These are phyloP conservation scores for Petrolisthes cinctipes DNA, from an alignment of 2,888 invertebrate species.

Conservation along the genomic window DNA sequence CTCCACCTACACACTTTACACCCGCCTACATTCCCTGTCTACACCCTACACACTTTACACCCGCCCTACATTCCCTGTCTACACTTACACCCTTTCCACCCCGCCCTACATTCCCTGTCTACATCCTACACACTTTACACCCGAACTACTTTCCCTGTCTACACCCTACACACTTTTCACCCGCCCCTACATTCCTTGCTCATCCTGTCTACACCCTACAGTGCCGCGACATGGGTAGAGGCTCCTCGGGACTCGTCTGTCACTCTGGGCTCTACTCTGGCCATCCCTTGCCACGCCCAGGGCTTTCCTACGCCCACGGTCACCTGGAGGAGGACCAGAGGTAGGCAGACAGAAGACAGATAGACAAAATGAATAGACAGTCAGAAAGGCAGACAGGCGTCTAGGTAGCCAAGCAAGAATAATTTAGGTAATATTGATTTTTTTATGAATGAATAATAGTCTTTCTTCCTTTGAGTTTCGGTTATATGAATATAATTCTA, in stretches of 20 bases:
- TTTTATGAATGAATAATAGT: background rate
- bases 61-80: background rate
- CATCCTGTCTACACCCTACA: constrained; percentile 21
- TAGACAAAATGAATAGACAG: no score
- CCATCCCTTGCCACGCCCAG: constrained; percentile 95
- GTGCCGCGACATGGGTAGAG: constrained; percentile 61
- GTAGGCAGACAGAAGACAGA: constrained; percentile 71
- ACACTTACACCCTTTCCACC: background rate
- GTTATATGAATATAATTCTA: no score
- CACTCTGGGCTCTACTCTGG: constrained; percentile 92
- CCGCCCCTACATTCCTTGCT: background rate
- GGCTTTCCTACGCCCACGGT: constrained; percentile 94
- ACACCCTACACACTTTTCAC: background rate
- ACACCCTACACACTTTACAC: background rate
- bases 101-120: background rate
- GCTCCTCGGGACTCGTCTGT: constrained; percentile 69
- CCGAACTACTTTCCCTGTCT: background rate
- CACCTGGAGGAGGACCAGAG: constrained; percentile 95
- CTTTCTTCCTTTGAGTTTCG: background rate
- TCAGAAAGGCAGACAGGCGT: background rate
- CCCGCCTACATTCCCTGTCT: background rate
- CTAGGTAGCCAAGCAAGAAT: background rate
- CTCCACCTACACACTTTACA: background rate
- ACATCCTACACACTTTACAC: background rate
- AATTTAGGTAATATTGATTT: background rate